Conservation (phyloP, 2,888 invertebrate genomes). For the Atethmia centrago region DNA sequence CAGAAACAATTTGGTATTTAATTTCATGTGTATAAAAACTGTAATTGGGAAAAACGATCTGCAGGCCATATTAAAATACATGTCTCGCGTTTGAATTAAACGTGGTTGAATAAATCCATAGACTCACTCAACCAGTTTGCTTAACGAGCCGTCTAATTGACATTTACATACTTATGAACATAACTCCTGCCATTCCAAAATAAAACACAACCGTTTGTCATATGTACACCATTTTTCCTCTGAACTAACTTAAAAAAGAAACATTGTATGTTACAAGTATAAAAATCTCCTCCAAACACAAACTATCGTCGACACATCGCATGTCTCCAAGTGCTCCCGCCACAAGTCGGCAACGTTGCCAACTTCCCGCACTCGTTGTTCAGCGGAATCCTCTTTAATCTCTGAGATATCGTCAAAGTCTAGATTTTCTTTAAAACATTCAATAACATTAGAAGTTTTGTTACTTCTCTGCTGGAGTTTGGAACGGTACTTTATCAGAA, state of each 20-base stretch:
- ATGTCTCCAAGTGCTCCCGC: conserved; percentile 20
- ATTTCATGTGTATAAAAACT: neutral
- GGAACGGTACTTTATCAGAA: conserved; percentile 14
- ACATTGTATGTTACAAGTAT: conserved; percentile 3
- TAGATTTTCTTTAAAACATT: conserved; percentile 55
- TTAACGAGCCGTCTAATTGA: conserved; percentile 25
- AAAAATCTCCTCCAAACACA: neutral
- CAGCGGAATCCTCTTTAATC: conserved; percentile 46
- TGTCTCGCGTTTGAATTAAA: neutral
- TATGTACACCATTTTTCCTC: neutral
- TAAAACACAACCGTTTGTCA: conserved; percentile 1
- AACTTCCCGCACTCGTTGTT: conserved; percentile 36
- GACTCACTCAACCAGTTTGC: neutral
- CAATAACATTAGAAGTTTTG: conserved; percentile 58
- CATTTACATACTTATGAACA: neutral
- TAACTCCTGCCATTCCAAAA: neutral
- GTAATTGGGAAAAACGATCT: neutral
- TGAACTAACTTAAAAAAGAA: neutral
- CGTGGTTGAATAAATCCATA: neutral
- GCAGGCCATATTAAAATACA: neutral
- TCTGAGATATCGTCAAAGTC: conserved; percentile 47
- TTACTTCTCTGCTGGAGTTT: conserved; percentile 20
- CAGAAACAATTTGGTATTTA: neutral
- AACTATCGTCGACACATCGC: conserved; percentile 23
- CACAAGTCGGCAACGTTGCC: conserved; percentile 12